A percentile compares a stretch with the other conserved stretches of the same genome.
Conservation (phyloP, 2,797 vertebrate species). For the Trichosurus vulpecula region DNA sequence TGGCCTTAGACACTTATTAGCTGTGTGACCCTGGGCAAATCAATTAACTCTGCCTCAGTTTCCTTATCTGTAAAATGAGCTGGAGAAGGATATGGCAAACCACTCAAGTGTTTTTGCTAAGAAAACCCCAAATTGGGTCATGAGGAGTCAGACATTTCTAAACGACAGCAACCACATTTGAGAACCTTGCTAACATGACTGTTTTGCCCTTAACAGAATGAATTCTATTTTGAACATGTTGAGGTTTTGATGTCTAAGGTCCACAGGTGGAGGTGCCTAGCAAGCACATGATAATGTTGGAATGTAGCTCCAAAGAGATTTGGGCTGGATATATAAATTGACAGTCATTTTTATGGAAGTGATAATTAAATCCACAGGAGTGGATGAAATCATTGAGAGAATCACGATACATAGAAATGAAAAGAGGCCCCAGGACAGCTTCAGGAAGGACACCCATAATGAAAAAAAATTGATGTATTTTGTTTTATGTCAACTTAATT, state of each 20-base stretch:
- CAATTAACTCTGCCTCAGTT: not conserved
- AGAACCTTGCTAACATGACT: not conserved
- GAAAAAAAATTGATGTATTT: not conserved
- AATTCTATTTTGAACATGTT: not conserved
- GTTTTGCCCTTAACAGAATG: not conserved
- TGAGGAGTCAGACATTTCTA: not conserved
- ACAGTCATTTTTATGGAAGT: not conserved
- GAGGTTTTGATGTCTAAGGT: not conserved
- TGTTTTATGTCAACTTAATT: not conserved
- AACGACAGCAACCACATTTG: not conserved
- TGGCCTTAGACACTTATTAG: not conserved
- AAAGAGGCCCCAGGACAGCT: not conserved
- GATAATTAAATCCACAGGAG: not conserved
- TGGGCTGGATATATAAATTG: not conserved
- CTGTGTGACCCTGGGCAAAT: not conserved
- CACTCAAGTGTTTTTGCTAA: not conserved
- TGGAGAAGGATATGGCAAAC: not conserved
- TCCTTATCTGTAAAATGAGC: not conserved
- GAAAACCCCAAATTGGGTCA: not conserved
- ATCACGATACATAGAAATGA: not conserved
- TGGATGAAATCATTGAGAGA: not conserved
- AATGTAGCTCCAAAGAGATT: not conserved
- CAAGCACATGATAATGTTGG: not conserved
- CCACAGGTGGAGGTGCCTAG: not conserved
- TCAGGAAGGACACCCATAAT: not conserved